Base-by-base conservation (phyloP, 2,888 invertebrate genomes). In the Argyresthia albistria region DNA sequence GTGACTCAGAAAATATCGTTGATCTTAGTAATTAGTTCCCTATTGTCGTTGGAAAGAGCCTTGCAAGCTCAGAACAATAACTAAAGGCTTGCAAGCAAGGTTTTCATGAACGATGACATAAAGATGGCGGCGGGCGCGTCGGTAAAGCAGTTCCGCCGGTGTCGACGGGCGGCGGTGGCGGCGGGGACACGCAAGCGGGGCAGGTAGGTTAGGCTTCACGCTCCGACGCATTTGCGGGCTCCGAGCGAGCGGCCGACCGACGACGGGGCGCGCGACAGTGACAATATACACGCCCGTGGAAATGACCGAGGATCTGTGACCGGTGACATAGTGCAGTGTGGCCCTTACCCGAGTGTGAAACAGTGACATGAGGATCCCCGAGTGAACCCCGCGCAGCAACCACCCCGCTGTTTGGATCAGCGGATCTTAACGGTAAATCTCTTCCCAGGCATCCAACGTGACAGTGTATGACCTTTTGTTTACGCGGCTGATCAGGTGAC, bases 171-270 rank as follows among this genome's bases (percentile, higher is more conserved):
- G 82, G 48, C 48, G 51, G 48, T 45, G 49, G 43, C 36, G 35
- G 50, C 45, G 52, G 48, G 46, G 56, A 87, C 87, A 87, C 86
- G 87, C 86, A 80, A 81, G 78, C 83, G 81, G 76, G 70, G 70
- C 84, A 86, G 87, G 84, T 86, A 86, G 84, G 87, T 84, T 84
- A 86, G 76, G 72, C 73, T 83, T 82, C 73, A 86, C 82, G 87
- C 73, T 84, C 82, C 70, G 78, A 69, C 80, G 84, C 84, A 83
- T 78, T 84, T 80, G 82, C 70, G 76, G 73, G 74, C 76, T 71
- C 78, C 76, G 71, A 76, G 82, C 74, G 76, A 76, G 75, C 73
- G 50, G 51, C 49, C 42, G 51, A 36, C 49, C 37, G 25, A 70
- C 70, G 69, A 72, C 76, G 77, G 77, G 73, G 73, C 77, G 75